Evolutionary conservation across 2,888 invertebrate species (phyloP).

Genomic region (Teleogryllus oceanicus): DNA sequence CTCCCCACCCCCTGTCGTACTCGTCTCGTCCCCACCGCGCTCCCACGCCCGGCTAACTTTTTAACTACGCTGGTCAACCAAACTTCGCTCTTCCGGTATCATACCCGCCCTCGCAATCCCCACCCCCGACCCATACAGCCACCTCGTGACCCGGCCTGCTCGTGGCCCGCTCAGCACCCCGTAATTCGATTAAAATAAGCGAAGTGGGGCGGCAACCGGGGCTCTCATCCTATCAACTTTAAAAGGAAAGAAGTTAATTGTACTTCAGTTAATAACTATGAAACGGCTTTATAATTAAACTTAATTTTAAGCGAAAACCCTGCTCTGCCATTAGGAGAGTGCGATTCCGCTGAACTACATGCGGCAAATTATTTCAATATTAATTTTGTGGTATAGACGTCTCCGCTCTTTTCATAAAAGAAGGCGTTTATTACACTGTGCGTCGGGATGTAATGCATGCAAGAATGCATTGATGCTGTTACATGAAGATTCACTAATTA

Average conservation of each 20-base stretch:
- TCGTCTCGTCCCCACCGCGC: background rate
- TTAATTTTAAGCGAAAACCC: background rate
- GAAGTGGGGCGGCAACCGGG: background rate
- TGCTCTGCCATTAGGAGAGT: background rate
- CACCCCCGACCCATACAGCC: background rate
- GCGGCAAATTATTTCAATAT: background rate
- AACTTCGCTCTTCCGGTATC: constrained; percentile 4
- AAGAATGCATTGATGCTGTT: too few species aligned
- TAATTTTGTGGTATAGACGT: background rate
- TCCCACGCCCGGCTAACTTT: background rate
- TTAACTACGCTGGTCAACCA: constrained; percentile 4
- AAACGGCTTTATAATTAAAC: background rate
- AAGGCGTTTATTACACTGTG: background rate
- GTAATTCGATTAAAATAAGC: constrained; percentile 1
- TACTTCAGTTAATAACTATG: background rate
- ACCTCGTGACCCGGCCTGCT: background rate
- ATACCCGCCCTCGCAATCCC: background rate
- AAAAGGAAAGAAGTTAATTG: constrained; percentile 5
- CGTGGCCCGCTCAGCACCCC: background rate
- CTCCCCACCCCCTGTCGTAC: background rate
- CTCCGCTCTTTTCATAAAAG: background rate
- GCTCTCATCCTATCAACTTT: background rate
- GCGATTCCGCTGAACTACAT: background rate
- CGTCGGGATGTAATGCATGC: too few species aligned
- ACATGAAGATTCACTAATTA: too few species aligned